phyloP scores from a whole-genome alignment of 2,888 invertebrate species.

The Epirrita christyi region DNA sequence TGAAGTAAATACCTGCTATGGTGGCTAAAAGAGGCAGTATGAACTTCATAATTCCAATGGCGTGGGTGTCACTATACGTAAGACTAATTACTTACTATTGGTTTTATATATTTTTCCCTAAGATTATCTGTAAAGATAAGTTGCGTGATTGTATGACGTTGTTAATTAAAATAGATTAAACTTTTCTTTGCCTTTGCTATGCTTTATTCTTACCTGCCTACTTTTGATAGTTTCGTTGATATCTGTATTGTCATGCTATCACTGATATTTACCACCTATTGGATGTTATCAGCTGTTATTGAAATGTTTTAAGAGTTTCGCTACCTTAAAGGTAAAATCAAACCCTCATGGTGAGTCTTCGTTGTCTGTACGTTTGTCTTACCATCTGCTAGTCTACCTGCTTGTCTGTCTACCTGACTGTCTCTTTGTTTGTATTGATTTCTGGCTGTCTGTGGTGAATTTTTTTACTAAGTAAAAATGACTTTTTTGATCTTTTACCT shows the following conservation, averaged over 20 bases:
- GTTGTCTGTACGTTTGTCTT: no score
- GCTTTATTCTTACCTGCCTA: no score
- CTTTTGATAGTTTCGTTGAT: neutral
- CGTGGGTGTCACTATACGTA: slow-evolving; percentile 18
- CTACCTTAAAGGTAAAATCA: no score
- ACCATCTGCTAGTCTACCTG: no score
- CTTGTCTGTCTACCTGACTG: neutral
- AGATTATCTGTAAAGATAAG: slow-evolving; percentile 26
- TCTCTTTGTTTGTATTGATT: neutral
- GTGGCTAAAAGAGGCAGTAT: slow-evolving; percentile 49
- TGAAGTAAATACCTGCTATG: slow-evolving; percentile 51
- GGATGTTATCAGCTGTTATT: no score
- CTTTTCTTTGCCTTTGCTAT: neutral
- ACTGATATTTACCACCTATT: no score
- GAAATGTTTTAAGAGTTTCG: no score
- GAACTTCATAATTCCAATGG: slow-evolving; percentile 48
- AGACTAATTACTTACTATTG: slow-evolving; percentile 2
- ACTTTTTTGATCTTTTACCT: no score
- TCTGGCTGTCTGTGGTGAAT: no score
- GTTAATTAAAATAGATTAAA: neutral
- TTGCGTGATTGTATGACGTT: no score
- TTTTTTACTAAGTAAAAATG: no score
- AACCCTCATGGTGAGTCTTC: no score
- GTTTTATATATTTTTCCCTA: slow-evolving; percentile 25
- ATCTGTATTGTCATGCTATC: neutral